Evolutionary conservation across 2,888 invertebrate genomes (phyloP).

Genomic region (Drosophila mercatorum): DNA sequence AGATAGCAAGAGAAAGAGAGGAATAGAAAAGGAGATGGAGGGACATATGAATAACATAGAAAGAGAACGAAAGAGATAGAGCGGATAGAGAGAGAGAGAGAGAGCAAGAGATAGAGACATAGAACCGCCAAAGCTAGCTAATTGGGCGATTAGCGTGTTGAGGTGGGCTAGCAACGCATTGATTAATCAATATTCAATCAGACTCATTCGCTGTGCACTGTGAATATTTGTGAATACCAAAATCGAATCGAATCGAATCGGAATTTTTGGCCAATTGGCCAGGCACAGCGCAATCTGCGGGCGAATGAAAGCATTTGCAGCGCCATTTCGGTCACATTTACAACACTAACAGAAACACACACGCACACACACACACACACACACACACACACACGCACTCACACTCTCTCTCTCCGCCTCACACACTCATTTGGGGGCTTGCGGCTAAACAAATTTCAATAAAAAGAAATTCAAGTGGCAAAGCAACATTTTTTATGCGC

Average conservation of each 20-base stretch:
- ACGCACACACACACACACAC: constrained; percentile 1
- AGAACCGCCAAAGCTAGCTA: background rate
- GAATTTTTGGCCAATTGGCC: constrained; percentile 15
- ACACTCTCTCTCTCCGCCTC: background rate
- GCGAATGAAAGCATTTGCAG: constrained; percentile 39
- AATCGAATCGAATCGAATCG: background rate
- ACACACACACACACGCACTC: constrained; percentile 10
- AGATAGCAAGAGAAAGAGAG: background rate
- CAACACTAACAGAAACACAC: background rate
- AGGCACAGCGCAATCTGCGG: constrained; percentile 14
- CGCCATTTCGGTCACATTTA: constrained; percentile 27
- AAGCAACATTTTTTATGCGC: constrained; percentile 53
- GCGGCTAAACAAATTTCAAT: constrained; percentile 75
- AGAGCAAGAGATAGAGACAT: too few species aligned
- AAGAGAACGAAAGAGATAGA: background rate
- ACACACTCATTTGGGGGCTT: constrained; percentile 21
- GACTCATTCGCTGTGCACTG: background rate
- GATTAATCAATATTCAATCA: background rate
- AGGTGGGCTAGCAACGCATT: background rate
- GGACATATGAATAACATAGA: too few species aligned
- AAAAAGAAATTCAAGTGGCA: constrained; percentile 76
- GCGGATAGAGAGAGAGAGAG: too few species aligned
- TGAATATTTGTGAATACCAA: constrained; percentile 16
- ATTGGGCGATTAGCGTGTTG: background rate
- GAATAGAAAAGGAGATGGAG: background rate